A percentile compares a stretch with the other conserved stretches of the same genome.
Conservation (phyloP, 2,888 invertebrate genomes). For the Mechanitis mazaeus region DNA sequence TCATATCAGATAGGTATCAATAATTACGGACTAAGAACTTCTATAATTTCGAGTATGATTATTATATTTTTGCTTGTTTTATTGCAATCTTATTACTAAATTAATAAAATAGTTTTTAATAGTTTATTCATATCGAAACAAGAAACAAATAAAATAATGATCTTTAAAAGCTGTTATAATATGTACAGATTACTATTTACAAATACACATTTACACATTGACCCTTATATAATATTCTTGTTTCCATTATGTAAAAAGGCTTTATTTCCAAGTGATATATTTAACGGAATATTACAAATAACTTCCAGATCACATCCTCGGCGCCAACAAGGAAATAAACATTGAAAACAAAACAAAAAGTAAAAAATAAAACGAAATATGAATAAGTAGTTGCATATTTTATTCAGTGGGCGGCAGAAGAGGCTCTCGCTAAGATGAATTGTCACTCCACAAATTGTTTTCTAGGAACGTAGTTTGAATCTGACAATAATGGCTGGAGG, state of each 20-base stretch:
- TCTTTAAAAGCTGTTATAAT: too few species aligned
- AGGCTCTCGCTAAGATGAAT: conserved; percentile 64
- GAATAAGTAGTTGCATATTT: conserved; percentile 61
- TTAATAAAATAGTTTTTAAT: too few species aligned
- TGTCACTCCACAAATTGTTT: conserved; percentile 63
- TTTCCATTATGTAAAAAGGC: not conserved
- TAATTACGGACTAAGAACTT: too few species aligned
- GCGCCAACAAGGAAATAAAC: conserved; percentile 9
- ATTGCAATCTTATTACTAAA: too few species aligned
- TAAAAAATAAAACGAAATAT: conserved; percentile 31
- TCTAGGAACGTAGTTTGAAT: conserved; percentile 26
- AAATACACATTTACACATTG: not conserved
- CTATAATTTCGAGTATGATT: too few species aligned
- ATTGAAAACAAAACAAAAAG: not conserved
- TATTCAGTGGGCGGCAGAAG: conserved; percentile 43
- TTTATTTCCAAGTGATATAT: not conserved
- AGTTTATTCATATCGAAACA: too few species aligned
- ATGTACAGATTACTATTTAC: not conserved
- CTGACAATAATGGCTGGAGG: conserved; percentile 26
- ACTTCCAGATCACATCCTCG: not conserved
- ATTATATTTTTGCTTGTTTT: too few species aligned
- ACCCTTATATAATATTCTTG: not conserved
- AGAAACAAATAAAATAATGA: too few species aligned
- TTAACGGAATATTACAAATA: not conserved
- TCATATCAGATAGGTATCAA: too few species aligned